phyloP scores from a whole-genome alignment of 2,113 vertebrate species.

The Microcebus ravelobensis region DNA sequence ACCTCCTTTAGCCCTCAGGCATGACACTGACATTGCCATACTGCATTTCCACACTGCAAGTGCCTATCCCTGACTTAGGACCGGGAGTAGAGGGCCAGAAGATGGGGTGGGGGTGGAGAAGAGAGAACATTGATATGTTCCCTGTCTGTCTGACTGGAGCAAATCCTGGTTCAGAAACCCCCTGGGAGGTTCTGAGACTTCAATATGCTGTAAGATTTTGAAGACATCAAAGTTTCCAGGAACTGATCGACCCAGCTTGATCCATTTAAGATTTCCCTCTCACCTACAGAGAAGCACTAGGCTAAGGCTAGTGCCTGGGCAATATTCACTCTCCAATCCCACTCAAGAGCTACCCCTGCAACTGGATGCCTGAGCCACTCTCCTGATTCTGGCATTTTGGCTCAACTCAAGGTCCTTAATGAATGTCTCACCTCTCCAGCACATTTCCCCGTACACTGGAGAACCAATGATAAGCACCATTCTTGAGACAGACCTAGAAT shows the following conservation, averaged over 20 bases:
- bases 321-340: not conserved
- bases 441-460: not conserved
- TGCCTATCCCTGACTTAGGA: not conserved
- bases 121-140: not conserved
- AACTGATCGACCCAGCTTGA: not conserved
- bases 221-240: not conserved
- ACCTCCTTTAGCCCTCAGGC: not conserved
- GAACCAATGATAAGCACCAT: not conserved
- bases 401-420: not conserved
- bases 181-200: not conserved
- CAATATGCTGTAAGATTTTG: not conserved
- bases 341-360: not conserved
- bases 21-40: not conserved
- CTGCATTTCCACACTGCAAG: too few species aligned
- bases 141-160: not conserved
- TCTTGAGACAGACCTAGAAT: not conserved
- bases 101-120: not conserved
- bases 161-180: not conserved
- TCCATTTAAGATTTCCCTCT: not conserved
- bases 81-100: not conserved
- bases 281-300: not conserved
- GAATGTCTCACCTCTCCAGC: not conserved
- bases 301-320: not conserved
- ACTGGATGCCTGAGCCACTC: not conserved
- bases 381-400: not conserved